These are phyloP conservation scores for Bombus turneri DNA, from an alignment of 1,140 invertebrate genomes.

Conservation along the genomic window DNA sequence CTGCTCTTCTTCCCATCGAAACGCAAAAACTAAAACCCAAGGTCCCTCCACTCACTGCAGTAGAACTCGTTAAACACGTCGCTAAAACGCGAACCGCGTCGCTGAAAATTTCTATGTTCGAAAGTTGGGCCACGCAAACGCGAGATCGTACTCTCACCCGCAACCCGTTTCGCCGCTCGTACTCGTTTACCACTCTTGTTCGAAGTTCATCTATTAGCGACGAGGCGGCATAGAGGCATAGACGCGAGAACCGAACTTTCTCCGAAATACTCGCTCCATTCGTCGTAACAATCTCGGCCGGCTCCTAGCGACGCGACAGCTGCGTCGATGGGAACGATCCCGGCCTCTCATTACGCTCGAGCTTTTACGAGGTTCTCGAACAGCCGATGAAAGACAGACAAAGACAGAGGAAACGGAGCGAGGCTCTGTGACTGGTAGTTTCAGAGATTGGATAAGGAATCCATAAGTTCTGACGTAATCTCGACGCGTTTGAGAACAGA, in stretches of 20 bases:
- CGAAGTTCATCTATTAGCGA: constrained; percentile 27
- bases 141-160: background rate
- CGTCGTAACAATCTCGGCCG: constrained; percentile 17
- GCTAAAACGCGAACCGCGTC: background rate
- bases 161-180: background rate
- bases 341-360: constrained; percentile 52
- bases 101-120: background rate
- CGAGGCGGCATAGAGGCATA: background rate
- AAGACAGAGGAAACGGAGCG: constrained; percentile 2
- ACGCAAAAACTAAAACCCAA: background rate
- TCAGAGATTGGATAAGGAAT: constrained; percentile 77
- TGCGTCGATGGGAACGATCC: constrained; percentile 41
- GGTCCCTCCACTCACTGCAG: rapidly evolving
- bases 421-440: constrained; percentile 59
- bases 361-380: constrained; percentile 53
- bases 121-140: background rate
- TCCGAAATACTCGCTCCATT: constrained; percentile 19
- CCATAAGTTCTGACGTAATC: constrained; percentile 76
- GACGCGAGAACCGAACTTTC: constrained; percentile 24
- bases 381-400: background rate
- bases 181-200: background rate
- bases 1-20: background rate
- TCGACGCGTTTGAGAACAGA: constrained; percentile 61
- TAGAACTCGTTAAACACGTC: background rate
- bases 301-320: constrained; percentile 22